These are phyloP conservation scores for Oophaga sylvatica DNA, from an alignment of 2,797 vertebrate species.

Conservation along the genomic window DNA sequence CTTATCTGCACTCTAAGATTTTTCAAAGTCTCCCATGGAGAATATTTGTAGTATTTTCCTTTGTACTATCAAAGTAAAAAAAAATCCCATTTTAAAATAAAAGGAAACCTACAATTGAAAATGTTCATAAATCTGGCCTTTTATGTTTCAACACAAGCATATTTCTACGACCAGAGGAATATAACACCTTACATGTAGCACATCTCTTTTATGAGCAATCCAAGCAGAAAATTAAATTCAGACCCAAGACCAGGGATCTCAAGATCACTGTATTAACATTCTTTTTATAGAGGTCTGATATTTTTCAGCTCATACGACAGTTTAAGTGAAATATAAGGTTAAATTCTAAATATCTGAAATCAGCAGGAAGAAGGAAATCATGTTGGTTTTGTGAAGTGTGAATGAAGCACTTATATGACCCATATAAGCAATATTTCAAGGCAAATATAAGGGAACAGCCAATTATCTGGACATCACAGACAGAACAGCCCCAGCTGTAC, in stretches of 20 bases:
- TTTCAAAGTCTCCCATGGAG: not conserved
- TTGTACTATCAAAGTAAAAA: constrained; percentile 5
- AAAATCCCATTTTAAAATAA: constrained; percentile 7
- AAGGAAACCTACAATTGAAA: not conserved
- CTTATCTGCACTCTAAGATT: not conserved
- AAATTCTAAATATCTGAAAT: constrained; percentile 62
- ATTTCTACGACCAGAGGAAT: constrained; percentile 19
- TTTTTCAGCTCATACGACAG: constrained; percentile 40
- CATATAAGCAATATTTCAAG: constrained; percentile 66
- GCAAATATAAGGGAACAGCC: constrained; percentile 65
- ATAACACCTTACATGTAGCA: constrained; percentile 20
- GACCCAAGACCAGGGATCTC: constrained; percentile 56
- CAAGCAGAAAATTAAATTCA: constrained; percentile 68
- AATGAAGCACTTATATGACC: constrained; percentile 67
- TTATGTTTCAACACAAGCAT: constrained; percentile 34
- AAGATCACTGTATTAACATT: constrained; percentile 9
- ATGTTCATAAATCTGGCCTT: constrained; percentile 23
- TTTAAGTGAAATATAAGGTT: constrained; percentile 63
- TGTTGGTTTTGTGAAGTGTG: constrained; percentile 58
- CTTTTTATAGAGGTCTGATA: constrained; percentile 13
- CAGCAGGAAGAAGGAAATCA: constrained; percentile 64
- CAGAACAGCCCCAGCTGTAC: constrained; percentile 58
- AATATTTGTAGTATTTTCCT: constrained; percentile 4
- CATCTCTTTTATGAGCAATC: constrained; percentile 49
- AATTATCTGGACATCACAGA: constrained; percentile 65